Evolutionary conservation across 1,140 invertebrate genomes (phyloP), one percentile per base, ranked within the genome.

Genomic region (Planococcus citri): DNA sequence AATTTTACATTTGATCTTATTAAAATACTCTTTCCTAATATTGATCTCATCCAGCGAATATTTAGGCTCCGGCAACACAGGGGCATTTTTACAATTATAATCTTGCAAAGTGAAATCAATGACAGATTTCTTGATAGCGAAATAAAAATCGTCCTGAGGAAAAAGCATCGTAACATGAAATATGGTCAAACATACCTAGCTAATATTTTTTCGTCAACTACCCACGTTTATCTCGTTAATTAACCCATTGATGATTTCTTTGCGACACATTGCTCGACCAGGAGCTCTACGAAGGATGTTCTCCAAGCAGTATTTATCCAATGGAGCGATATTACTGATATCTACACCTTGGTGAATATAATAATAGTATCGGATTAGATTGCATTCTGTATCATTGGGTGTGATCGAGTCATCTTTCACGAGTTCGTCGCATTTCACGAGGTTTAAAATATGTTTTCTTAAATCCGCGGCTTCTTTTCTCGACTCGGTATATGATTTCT

Each of bases 321-420:
- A 83, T 1, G 91, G 86, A 21, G 90, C 87, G 0, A 95, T 88
- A 76, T 93, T 86, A 69, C 87, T 85, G 38, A 91, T 91, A 76
- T 94, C 91, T 29, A 95, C 87, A 0, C 91, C 92, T 78, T 93
- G 87, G 75, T 88, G 86, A 68, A 95, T 86, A 74, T 94, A 96
- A 79, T 92, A 93, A 76, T 94, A 91, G 79, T 95, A 95, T 72
- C 89, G 82, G 73, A 91, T 77, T 72, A 89, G 78, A 74, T 90
- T 84, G 69, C 84, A 83, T 74, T 91, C 87, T 9, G 9, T 21
- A 21, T 82, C 80, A 21, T 81, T 81, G 25, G 86, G 83, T 74
- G 84, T 74, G 24, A 64, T 37, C 1, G 70, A 25, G 0, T 17
- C 21, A 1, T 22, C 9, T 80, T 27, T 73, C 68, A 64, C 78